phyloP scores from a whole-genome alignment of 2,113 vertebrate genomes.

The Dicrurus megarhynchus region DNA sequence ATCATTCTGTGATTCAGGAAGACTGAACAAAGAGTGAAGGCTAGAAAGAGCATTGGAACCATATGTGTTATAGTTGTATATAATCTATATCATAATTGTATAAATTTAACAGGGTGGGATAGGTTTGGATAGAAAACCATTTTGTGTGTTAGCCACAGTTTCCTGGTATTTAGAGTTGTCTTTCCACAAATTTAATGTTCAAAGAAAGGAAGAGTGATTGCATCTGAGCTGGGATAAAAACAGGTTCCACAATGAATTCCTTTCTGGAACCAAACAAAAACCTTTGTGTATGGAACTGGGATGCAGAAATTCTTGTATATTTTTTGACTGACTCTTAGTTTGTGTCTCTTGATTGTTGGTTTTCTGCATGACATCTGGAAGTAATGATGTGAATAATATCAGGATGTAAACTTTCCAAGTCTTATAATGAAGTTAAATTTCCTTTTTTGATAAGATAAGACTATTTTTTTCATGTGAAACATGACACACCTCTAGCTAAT shows the following conservation, averaged over 20 bases:
- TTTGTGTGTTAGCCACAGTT: neutral
- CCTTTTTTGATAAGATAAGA: neutral
- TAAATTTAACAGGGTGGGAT: neutral
- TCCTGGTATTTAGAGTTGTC: neutral
- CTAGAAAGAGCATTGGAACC: slow-evolving; percentile 19
- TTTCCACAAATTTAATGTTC: slow-evolving; percentile 10
- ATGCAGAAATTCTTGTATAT: neutral
- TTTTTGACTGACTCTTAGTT: neutral
- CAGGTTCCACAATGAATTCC: neutral
- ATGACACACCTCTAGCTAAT: neutral
- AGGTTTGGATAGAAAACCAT: neutral
- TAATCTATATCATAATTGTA: neutral
- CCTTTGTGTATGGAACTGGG: neutral
- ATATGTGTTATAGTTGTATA: neutral
- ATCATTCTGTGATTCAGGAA: neutral
- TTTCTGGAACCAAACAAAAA: neutral
- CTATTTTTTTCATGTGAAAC: neutral
- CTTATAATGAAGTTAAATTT: neutral
- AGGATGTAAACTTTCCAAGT: neutral
- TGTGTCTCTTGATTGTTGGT: neutral
- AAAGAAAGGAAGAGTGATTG: neutral
- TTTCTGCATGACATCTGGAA: slow-evolving; percentile 33
- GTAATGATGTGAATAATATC: neutral
- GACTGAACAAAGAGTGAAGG: neutral
- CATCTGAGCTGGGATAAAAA: neutral